Evolutionary conservation across 2,113 vertebrate genomes (phyloP).

Genomic region (Garra rufa): DNA sequence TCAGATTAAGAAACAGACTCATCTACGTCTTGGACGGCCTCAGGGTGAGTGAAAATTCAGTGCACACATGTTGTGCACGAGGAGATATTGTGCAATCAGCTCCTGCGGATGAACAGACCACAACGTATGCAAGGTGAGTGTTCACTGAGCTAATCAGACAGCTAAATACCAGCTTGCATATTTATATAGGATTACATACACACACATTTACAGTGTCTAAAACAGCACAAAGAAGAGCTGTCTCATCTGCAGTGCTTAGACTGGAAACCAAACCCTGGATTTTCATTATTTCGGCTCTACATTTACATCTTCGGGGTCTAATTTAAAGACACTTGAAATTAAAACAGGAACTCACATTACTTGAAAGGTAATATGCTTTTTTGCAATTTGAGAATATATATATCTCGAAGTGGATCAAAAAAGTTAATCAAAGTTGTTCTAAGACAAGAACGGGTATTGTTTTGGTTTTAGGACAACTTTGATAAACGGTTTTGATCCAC

Average conservation of each 20-base stretch:
- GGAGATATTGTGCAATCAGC: conserved; percentile 25
- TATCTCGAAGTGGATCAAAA: no score
- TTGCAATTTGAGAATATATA: not conserved
- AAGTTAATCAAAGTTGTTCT: no score
- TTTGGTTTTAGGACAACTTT: no score
- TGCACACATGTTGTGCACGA: not conserved
- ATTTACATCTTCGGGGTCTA: not conserved
- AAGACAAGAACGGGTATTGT: no score
- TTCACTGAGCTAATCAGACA: conserved; percentile 69
- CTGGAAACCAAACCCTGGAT: conserved; percentile 52
- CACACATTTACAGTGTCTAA: conserved; percentile 68
- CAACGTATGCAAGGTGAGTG: conserved; percentile 43
- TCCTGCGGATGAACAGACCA: conserved; percentile 20
- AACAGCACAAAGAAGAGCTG: conserved; percentile 41
- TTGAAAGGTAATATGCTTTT: conserved; percentile 43
- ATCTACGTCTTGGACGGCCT: not conserved
- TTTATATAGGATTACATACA: conserved; percentile 78
- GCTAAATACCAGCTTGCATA: conserved; percentile 66
- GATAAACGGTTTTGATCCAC: no score
- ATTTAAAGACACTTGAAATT: not conserved
- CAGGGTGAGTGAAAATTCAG: not conserved
- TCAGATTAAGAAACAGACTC: not conserved
- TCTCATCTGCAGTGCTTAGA: conserved; percentile 60
- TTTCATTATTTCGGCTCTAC: not conserved
- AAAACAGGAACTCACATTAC: conserved; percentile 26